These are phyloP conservation scores for Lagopus muta DNA, from an alignment of 2,113 vertebrate species.

Conservation along the genomic window DNA sequence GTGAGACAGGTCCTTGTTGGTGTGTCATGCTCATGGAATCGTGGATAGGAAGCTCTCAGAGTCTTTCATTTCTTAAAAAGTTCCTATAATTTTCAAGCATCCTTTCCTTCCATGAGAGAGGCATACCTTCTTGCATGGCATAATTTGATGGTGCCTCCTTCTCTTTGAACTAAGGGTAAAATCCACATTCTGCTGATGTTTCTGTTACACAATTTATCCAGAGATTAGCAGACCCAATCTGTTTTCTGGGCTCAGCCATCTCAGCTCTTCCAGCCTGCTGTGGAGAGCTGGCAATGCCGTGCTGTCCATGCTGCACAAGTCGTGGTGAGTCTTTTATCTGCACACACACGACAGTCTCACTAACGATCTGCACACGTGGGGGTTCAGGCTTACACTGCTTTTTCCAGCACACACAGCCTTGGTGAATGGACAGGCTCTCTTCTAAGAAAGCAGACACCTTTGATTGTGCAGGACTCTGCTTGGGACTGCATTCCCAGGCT, in stretches of 20 bases:
- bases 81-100: not conserved
- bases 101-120: accelerated
- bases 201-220: not conserved
- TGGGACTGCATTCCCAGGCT: not conserved
- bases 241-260: not conserved
- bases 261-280: not conserved
- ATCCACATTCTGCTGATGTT: not conserved
- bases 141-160: not conserved
- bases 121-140: accelerated
- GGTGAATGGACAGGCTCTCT: not conserved
- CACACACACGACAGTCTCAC: not conserved
- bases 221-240: not conserved
- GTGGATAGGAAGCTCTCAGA: not conserved
- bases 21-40: not conserved
- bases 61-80: not conserved
- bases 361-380: not conserved
- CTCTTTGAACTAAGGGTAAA: not conserved
- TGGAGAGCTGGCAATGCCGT: accelerated
- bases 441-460: not conserved
- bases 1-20: not conserved
- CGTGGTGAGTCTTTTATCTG: not conserved
- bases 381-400: not conserved
- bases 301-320: not conserved
- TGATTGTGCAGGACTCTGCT: not conserved
- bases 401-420: not conserved